Percentiles rank a stretch among this genome's conserved stretches.
These are phyloP conservation scores for Tinamus guttatus DNA, from an alignment of 2,113 vertebrate species.

Conservation along the genomic window DNA sequence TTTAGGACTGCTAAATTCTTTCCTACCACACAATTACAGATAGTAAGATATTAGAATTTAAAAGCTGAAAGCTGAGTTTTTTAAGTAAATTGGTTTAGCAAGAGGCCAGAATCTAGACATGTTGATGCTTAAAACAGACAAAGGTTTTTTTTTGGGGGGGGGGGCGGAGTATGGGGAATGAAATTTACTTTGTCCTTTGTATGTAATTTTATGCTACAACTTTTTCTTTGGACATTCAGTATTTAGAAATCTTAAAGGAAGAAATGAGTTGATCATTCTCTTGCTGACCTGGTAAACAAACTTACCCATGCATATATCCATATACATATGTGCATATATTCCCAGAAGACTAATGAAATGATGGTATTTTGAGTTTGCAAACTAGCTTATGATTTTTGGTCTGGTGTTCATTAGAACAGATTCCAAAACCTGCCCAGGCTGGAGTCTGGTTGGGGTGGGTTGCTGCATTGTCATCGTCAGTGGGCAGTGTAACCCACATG, in stretches of 20 bases:
- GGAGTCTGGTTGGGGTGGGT: not conserved
- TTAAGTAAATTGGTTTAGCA: not conserved
- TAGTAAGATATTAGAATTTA: not conserved
- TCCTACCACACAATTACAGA: not conserved
- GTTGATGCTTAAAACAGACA: not conserved
- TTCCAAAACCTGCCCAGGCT: not conserved
- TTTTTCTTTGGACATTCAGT: not conserved
- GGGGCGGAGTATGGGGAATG: not conserved
- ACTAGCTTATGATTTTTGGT: not conserved
- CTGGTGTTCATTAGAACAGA: conserved; percentile 9
- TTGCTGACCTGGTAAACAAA: not conserved
- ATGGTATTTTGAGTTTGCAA: not conserved
- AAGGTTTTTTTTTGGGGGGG: not conserved
- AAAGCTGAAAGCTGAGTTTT: not conserved
- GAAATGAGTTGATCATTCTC: not conserved
- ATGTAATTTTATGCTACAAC: not conserved
- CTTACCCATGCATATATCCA: too few species aligned
- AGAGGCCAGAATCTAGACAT: not conserved
- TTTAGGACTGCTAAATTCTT: not conserved
- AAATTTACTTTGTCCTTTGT: not conserved
- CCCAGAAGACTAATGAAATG: not conserved
- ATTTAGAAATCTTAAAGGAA: not conserved
- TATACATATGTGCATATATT: not conserved
- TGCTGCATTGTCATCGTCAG: conserved; percentile 23
- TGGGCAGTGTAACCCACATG: conserved; percentile 13